A percentile compares a stretch with the other conserved stretches of the same genome.
Evolutionary conservation across 2,797 vertebrate species (phyloP).

Genomic region (Galago senegalensis): DNA sequence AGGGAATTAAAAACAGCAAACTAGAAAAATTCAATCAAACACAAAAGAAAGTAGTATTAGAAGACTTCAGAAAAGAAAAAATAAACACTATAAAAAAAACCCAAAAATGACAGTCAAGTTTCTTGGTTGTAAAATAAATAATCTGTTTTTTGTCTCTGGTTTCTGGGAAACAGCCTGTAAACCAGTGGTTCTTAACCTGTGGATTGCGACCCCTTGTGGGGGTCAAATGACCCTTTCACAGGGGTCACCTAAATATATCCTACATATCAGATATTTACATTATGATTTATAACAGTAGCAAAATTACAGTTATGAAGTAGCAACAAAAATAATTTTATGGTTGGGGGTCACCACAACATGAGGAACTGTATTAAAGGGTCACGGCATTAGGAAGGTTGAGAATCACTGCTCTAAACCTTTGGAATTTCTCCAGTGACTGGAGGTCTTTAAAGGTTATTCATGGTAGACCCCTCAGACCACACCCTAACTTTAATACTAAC

Average conservation of each 20-base stretch:
- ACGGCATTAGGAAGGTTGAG: too few relatives aligned
- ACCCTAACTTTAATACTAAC: not conserved
- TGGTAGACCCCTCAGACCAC: not conserved
- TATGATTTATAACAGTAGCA: too few relatives aligned
- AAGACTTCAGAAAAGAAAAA: conserved; percentile 1
- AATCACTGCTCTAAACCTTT: not conserved
- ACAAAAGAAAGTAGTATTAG: not conserved
- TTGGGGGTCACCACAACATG: too few relatives aligned
- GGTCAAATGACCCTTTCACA: too few relatives aligned
- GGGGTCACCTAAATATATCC: too few relatives aligned
- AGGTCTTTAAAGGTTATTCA: not conserved
- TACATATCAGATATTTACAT: too few relatives aligned
- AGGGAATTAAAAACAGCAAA: not conserved
- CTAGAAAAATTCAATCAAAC: conserved; percentile 47
- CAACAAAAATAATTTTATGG: too few relatives aligned
- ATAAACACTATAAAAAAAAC: conserved; percentile 8
- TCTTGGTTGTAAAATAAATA: not conserved
- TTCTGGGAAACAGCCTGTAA: conserved; percentile 16
- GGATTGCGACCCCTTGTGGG: too few relatives aligned
- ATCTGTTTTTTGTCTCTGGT: conserved; percentile 1
- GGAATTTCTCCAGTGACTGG: not conserved
- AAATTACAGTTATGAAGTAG: too few relatives aligned
- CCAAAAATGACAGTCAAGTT: not conserved
- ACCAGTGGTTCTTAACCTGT: not conserved
- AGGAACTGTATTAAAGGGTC: too few relatives aligned